These are phyloP conservation scores for Dryococelus australis DNA, from an alignment of 2,888 invertebrate genomes.

Conservation along the genomic window DNA sequence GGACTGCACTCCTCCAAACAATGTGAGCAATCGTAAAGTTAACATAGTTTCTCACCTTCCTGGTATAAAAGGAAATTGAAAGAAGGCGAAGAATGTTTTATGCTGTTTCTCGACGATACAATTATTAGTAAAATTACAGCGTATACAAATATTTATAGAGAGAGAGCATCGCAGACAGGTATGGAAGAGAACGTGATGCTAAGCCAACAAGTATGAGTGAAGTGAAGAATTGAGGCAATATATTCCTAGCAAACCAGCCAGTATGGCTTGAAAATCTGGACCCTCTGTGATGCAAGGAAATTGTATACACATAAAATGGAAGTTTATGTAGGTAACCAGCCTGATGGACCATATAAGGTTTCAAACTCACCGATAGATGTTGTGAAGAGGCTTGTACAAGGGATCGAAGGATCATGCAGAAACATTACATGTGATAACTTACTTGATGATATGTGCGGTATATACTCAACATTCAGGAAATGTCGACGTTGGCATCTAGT, in stretches of 20 bases:
- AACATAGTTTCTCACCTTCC: no score
- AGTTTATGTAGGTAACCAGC: no score
- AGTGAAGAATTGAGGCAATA: no score
- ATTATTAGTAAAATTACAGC: background rate
- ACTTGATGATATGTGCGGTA: background rate
- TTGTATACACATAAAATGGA: background rate
- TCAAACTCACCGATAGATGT: no score
- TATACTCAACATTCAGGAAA: background rate
- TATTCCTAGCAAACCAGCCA: no score
- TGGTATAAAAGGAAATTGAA: no score
- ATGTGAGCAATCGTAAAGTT: no score
- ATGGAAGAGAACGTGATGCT: no score
- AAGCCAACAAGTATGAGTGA: background rate
- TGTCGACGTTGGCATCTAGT: background rate
- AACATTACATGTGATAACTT: background rate
- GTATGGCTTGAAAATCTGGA: background rate
- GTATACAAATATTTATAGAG: background rate
- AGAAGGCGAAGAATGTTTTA: background rate
- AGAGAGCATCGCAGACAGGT: background rate
- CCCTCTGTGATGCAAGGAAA: background rate
- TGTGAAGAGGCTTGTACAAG: background rate
- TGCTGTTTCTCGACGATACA: background rate
- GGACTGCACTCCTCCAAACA: no score
- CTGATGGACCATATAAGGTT: no score
- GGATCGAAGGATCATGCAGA: background rate